A percentile compares a stretch with the other conserved stretches of the same genome.
phyloP scores from a whole-genome alignment of 2,797 vertebrate genomes.

The Stomatorhinus walkeri region DNA sequence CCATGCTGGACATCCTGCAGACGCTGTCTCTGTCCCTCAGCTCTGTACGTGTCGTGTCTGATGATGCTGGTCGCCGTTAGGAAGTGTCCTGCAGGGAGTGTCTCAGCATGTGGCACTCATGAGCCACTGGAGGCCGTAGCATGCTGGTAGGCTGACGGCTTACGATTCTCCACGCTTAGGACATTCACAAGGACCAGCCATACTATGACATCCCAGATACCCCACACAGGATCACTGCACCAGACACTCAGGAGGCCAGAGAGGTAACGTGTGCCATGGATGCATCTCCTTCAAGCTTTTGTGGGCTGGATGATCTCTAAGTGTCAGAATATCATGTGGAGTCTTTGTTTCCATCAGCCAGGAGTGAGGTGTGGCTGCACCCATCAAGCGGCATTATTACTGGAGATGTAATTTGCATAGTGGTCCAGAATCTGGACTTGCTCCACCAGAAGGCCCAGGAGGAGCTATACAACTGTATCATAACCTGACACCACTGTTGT shows the following conservation, averaged over 20 bases:
- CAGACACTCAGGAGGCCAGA: conserved; percentile 88
- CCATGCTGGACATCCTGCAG: conserved; percentile 97
- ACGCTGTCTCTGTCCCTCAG: conserved; percentile 85
- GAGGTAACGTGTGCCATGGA: conserved; percentile 61
- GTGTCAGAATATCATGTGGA: not conserved
- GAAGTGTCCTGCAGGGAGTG: not conserved
- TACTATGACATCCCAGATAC: conserved; percentile 94
- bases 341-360: not conserved
- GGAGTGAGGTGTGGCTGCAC: not conserved
- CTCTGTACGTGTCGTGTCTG: conserved; percentile 60
- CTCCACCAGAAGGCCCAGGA: not conserved
- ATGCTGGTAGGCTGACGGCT: not conserved
- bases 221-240: conserved; percentile 90
- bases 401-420: not conserved
- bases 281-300: not conserved
- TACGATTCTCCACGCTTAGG: conserved; percentile 53
- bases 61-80: not conserved
- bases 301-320: not conserved
- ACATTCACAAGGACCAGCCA: conserved; percentile 97
- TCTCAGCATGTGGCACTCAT: not conserved
- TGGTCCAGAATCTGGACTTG: not conserved
- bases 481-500: not conserved
- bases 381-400: not conserved
- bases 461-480: not conserved
- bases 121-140: not conserved